Evolutionary conservation across 2,888 invertebrate species (phyloP), one percentile per base, ranked within the genome.

Genomic region (Cyclophora punctaria): DNA sequence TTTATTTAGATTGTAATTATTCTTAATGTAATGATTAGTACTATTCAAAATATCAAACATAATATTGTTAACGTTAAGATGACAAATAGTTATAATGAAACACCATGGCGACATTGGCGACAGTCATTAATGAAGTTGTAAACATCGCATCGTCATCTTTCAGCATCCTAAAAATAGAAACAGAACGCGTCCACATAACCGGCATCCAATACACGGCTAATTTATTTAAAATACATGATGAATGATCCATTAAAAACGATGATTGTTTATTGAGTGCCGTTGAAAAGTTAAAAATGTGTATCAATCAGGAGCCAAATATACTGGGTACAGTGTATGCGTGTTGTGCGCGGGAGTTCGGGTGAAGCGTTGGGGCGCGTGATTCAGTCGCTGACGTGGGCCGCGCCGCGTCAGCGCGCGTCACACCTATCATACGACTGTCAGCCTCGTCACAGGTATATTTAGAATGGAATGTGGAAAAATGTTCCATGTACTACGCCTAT

Each of bases 381-480:
- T 73, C 78, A 75, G 75, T 76, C 62, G 72, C 75, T 80, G 81
- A 78, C 78, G 80, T 76, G 78, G 78, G 80, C 72, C 58, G 73
- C 44, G 69, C 73, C 56, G 75, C 77, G 77, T 80, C 77, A 74
- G 69, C 73, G 59, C 72, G 71, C 86, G 83, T 85, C 86, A 85
- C 71, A 7, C 44, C 44, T 50, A 55, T 50, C 64, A 51, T 55
- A 54, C 67, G 60, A 61, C 59, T 64, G 51, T 60, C 64, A 67
- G 62, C 48, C 62, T 73, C 80, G 77, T 83, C 84, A 83, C 75
- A 63, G 56, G 70, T 84, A 86, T 80, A 83, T 86, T 83, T 87
- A 85, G 85, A 80, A 66, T 53, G 76, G 80, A 82, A 81, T 82
- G 75, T 76, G 63, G 66, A 74, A 79, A 81, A 78, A 78, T 75